Evolutionary conservation across 2,113 vertebrate genomes (phyloP).

Genomic region (Oncorhynchus mykiss): DNA sequence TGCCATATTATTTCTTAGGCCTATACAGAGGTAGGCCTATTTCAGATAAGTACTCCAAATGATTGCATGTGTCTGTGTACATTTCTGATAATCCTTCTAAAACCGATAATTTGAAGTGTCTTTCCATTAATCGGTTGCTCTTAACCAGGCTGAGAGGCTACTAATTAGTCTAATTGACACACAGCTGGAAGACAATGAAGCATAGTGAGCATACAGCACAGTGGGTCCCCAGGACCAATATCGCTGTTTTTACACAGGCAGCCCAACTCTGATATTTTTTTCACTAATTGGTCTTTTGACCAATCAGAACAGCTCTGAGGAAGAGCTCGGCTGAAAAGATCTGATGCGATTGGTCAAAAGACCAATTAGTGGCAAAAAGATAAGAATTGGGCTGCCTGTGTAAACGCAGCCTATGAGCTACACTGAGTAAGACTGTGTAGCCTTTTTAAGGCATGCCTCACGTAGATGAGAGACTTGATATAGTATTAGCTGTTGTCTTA

Average conservation of each 20-base stretch:
- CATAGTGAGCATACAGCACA: background rate
- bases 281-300: too few relatives aligned
- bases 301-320: too few relatives aligned
- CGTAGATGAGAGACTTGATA: too few relatives aligned
- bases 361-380: too few relatives aligned
- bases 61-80: background rate
- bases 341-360: too few relatives aligned
- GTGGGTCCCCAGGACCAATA: background rate
- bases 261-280: too few relatives aligned
- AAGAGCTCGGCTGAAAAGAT: too few relatives aligned
- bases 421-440: too few relatives aligned
- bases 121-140: background rate
- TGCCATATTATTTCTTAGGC: background rate
- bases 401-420: too few relatives aligned
- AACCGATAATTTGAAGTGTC: background rate
- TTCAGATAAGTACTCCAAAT: background rate
- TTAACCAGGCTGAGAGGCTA: background rate
- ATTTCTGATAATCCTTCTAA: background rate
- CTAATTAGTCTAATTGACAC: background rate
- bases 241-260: background rate
- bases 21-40: background rate
- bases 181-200: background rate
- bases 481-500: too few relatives aligned
- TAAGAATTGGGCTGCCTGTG: too few relatives aligned
- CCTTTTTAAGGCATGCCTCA: too few relatives aligned